Base-by-base conservation (phyloP, 2,797 vertebrate species). In the Loris lydekkerianus region DNA sequence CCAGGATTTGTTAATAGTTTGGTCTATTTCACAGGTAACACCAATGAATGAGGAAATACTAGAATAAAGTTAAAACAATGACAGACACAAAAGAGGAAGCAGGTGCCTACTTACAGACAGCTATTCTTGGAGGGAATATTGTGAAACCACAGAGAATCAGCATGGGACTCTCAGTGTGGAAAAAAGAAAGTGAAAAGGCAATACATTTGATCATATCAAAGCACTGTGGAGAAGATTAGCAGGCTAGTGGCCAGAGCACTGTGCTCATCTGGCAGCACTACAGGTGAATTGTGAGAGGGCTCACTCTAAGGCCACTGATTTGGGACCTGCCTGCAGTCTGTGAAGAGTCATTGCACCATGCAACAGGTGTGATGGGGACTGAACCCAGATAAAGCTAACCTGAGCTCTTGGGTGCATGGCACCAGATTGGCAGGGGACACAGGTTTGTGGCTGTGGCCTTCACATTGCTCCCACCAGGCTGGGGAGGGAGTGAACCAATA, bases 1-100 rank as follows among this genome's bases (percentile, higher is more conserved):
- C 65, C 65, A 75, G 56, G 29, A 65, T 23, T 67, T 72, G 40
- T 7, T 76, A 86, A 75, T 43, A 76, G 29, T 58, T 84, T 46
- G 77, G 37, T 20, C 63, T 70, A 89, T 89, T 67, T 95, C 60
- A 93, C 5, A 73, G 77, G 61, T 67, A 91, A 69, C 6, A 88
- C 7, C 11, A 21, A 0, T 7, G 23, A 25, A 0, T 7, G 23
- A 75, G 58, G 9, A 80, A 43, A 14, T 46, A 43, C n/a, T 20
- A 34, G 29, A 56, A n/a, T 43, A 70, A 29, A 89, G 18, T 49
- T 2, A 60, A 92, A 73, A 69, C 65, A n/a, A 18, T 31, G 31
- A 8, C 31, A n/a, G 65, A n/a, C 3, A n/a, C 15, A 17, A 67
- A 67, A 67, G 31, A 18, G 65, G 65, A 67, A 67, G 65, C 65